Evolutionary conservation across 2,113 vertebrate genomes (phyloP).

Genomic region (Oryzias javanicus): DNA sequence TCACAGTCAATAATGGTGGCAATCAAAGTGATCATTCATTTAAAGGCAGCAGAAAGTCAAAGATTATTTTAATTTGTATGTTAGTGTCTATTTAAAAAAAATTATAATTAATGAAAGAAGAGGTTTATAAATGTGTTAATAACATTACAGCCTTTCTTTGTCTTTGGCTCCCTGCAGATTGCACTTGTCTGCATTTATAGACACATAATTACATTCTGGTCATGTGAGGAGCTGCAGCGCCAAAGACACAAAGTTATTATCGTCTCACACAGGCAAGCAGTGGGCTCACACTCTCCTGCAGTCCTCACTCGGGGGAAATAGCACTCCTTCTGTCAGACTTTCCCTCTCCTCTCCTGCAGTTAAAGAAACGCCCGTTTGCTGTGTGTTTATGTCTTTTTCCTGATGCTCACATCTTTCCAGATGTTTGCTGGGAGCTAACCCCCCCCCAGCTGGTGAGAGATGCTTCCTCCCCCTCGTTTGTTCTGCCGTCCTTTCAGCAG

Average conservation of each 20-base stretch:
- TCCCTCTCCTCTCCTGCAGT: conserved; percentile 1
- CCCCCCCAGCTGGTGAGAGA: conserved; percentile 16
- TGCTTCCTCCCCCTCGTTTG: conserved; percentile 10
- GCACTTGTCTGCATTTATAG: conserved; percentile 1
- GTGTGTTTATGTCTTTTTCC: not conserved
- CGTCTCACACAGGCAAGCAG: conserved; percentile 8
- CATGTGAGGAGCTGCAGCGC: conserved; percentile 38
- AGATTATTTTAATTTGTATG: conserved; percentile 50
- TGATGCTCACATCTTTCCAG: conserved; percentile 3
- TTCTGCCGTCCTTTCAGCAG: conserved; percentile 13
- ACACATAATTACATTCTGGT: conserved; percentile 53
- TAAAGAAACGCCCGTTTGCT: not conserved
- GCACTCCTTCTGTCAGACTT: conserved; percentile 8
- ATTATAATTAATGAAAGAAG: conserved; percentile 3
- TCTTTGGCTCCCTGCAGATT: conserved; percentile 31
- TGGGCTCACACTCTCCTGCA: conserved; percentile 10
- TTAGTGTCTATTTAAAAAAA: conserved; percentile 16
- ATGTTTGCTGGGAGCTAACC: not conserved
- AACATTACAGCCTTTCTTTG: conserved; percentile 14
- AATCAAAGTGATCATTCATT: conserved; percentile 27
- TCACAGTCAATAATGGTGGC: conserved; percentile 13
- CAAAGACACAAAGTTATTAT: conserved; percentile 45
- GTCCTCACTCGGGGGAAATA: conserved; percentile 16
- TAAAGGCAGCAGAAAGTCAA: conserved; percentile 26
- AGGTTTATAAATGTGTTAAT: conserved; percentile 32